Evolutionary conservation across 2,113 vertebrate species (phyloP), one percentile per base, ranked within the genome.

Genomic region (Notarius quadriscutis): DNA sequence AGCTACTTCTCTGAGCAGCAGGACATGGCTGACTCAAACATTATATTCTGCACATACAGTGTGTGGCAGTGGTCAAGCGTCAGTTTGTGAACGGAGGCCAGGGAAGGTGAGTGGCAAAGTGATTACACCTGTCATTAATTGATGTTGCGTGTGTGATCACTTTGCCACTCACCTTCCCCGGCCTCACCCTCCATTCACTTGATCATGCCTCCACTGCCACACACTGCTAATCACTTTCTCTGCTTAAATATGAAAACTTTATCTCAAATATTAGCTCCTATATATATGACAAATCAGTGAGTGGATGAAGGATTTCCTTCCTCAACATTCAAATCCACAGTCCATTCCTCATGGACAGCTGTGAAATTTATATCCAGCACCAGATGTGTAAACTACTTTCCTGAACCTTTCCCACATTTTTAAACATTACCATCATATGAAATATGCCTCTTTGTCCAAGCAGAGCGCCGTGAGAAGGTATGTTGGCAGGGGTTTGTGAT

Each of bases 351-450:
- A 67, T 65, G 74, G 17, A 34, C 74, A 65, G 48, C 84, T 53
- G 41, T 62, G 4, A 22, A 85, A 62, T 63, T 85, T 62, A 77
- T n/a, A 6, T 12, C 58, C n/a, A 51, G 25, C 11, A 63, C 41
- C 22, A 41, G 53, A 58, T 86, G 71, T 63, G 72, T 63, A 77
- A 85, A 84, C 53, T 30, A 67, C 22, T 57, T 71, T 58, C 51
- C 53, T 0, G 58, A 74, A 74, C 15, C 58, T 58, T 63, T 50
- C 27, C 10, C 22, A 83, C 51, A 14, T n/a, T 84, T 74, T 20
- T 41, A 34, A 58, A 86, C 60, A 79, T 79, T 87, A 74, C 67
- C 18, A n/a, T 74, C 74, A 84, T 53, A 34, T 48, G 14, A 63
- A 20, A 57, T 77, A 60, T 55, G 20, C 57, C 34, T 81, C 4